Base-by-base conservation (phyloP, 2,797 vertebrate species). In the Lagodon rhomboides region DNA sequence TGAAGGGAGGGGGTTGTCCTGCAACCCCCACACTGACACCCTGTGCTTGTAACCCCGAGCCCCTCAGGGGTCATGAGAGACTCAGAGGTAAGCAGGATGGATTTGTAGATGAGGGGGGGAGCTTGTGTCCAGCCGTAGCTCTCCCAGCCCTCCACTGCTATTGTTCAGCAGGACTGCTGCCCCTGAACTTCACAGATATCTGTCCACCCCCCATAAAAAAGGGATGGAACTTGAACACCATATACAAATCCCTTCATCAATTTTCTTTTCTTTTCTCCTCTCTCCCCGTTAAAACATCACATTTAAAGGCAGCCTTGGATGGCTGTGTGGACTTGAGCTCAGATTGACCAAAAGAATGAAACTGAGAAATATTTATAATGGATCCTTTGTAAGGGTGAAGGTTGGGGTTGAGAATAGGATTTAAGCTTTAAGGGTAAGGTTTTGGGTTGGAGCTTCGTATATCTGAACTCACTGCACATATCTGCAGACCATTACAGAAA, bases 41-140 rank as follows among this genome's bases (percentile, higher is more conserved):
- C 83, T 78, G 69, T 79, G 75, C 58, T 63, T 51, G 70, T 89
- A 89, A 94, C 92, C 90, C 81, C 58, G 5, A 89, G 79, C 78
- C 85, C 84, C 82, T 92, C 66, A 60, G 80, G 88, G 94, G 93
- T 93, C 92, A 93, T 93, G 91, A 89, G 92, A 92, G 93, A 94
- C 88, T 91, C 93, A 91, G 84, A 84, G 85, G 84, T 86, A 75
- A 74, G 87, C 69, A 87, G 90, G 87, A 80, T 91, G 86, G 87
- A 92, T 92, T 88, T 90, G 80, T 51, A 81, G 69, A 87, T 86
- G 77, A 76, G 51, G 78, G 66, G 68, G 55, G 77, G 38, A 82
- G 89, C 60, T 83, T 90, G 88, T 83, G 90, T 91, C 89, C 88
- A 85, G 87, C 51, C 65, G 54, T 30, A 15, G 65, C 17, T 72